Base-by-base conservation (phyloP, 2,113 vertebrate genomes). In the Tupaia chinensis region DNA sequence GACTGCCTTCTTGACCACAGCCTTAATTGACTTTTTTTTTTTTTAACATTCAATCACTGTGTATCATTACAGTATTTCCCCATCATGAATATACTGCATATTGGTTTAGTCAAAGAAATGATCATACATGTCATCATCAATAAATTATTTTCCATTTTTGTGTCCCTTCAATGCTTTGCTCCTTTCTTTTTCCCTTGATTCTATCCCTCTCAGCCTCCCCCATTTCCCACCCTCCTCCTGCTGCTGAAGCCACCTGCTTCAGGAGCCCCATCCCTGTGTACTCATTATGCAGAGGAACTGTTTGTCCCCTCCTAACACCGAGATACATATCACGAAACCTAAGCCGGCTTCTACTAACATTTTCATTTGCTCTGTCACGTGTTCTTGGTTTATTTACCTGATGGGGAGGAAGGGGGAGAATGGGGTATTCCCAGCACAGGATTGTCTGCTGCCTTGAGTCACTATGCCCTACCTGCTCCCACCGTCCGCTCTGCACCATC, bases 221-320 rank as follows among this genome's bases (percentile, higher is more conserved):
- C 44, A 44, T 44, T 44, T 44, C 44, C 44, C 44, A 32, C 32
- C 44, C 44, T 44, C 44, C 44, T 44, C 44, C 44, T 44, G 44
- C 44, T 44, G 44, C 44, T 44, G 44, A 44, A 44, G 44, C 44
- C 44, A 44, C 44, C 44, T 3, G 4, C 44, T 44, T 44, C 6
- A 0, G 0, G 1, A 85, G 3, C 12, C 80, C 19, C 0, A 0
- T 15, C 16, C 7, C 72, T 3, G 3, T 2, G 23, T 29, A 29
- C 23, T 9, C 7, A 27, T 1, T 34, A 54, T 29, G 29, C 0
- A 23, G 22, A 27, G 87, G 29, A 68, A 54, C 20, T 22, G 1
- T 27, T 4, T 25, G 9, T 9, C 23, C 15, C 19, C 8, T 16
- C 17, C 79, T 65, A 54, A 69, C 23, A 65, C 5, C 29, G 13